Evolutionary conservation across 1,140 invertebrate species (phyloP).

Genomic region (Teleogryllus occipitalis): DNA sequence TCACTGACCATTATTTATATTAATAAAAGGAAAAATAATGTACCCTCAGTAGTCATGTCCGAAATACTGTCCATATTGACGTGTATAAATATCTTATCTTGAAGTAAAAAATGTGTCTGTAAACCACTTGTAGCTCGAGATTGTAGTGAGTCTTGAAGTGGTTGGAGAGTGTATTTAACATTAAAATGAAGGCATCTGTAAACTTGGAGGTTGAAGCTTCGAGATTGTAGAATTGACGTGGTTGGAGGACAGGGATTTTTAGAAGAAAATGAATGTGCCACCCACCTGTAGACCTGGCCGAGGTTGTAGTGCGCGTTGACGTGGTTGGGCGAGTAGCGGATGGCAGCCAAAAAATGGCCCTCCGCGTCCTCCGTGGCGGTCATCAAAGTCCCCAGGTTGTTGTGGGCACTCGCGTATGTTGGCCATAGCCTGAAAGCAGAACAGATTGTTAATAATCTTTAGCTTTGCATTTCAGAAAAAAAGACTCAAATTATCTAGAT

Average conservation of each 20-base stretch:
- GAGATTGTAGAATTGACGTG: constrained; percentile 83
- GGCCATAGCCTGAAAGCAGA: constrained; percentile 65
- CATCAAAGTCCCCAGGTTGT: constrained; percentile 77
- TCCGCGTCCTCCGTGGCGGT: constrained; percentile 57
- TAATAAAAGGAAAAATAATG: too few species aligned
- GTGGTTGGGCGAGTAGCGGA: constrained; percentile 64
- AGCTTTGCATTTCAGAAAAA: too few species aligned
- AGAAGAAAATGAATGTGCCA: constrained; percentile 15
- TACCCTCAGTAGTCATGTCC: too few species aligned
- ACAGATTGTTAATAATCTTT: too few species aligned
- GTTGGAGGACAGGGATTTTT: constrained; percentile 56
- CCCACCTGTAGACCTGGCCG: constrained; percentile 72
- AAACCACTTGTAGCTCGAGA: constrained; percentile 68
- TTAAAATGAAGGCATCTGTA: constrained; percentile 62
- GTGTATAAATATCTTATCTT: too few species aligned
- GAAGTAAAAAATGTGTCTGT: not conserved
- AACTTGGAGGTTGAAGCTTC: constrained; percentile 62
- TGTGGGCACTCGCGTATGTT: constrained; percentile 77
- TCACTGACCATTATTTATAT: too few species aligned
- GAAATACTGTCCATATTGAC: too few species aligned
- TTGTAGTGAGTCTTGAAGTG: constrained; percentile 83
- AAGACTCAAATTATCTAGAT: too few species aligned
- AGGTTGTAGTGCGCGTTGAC: constrained; percentile 81
- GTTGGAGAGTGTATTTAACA: constrained; percentile 60
- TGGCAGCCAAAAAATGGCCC: constrained; percentile 64